Base-by-base conservation (phyloP, 1,140 invertebrate species). In the Paraescarpia echinospica region DNA sequence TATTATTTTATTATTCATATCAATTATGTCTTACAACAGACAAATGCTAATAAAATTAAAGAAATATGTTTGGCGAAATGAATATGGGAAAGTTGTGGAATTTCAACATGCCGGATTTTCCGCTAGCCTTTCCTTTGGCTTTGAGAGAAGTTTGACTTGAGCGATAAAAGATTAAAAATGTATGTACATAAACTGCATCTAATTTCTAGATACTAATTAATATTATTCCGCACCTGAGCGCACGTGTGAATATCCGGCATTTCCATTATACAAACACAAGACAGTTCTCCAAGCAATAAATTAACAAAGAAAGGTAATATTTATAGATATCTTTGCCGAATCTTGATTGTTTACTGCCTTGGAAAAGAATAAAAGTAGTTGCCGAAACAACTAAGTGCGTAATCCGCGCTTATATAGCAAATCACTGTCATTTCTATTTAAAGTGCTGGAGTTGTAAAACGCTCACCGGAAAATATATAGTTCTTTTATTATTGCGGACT, bases 211-310 rank as follows among this genome's bases (percentile, higher is more conserved):
- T 91, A 41, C 9, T 91, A 35, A 59, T 59, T 35, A 91, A 91
- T n/a, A 2, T 31, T 33, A 1, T 33, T 14, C 5, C 59, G 12
- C 31, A 91, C 35, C 91, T 91, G 33, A 59, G 59, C 59, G 34
- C 41, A 92, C 51, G 34, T 92, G 59, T 92, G 33, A 33, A 92
- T 88, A 33, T 92, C 33, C 59, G 59, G 59, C 59, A 77, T 77
- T 77, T 77, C 59, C 59, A 77, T 77, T 77, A 27, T 77, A 77
- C 59, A 31, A 77, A 77, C 22, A 27, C 8, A 51, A 51, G 48
- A 51, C 48, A 51, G 48, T 51, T 51, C 8, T 51, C 48, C 22
- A 27, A 77, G 22, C 59, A 77, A 14, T 77, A 77, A 77, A 77
- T 77, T 77, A 1, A 77, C 14, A 77, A 77, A 77, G 2, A 77